phyloP scores from a whole-genome alignment of 2,113 vertebrate genomes.

The Thryonomys swinderianus region DNA sequence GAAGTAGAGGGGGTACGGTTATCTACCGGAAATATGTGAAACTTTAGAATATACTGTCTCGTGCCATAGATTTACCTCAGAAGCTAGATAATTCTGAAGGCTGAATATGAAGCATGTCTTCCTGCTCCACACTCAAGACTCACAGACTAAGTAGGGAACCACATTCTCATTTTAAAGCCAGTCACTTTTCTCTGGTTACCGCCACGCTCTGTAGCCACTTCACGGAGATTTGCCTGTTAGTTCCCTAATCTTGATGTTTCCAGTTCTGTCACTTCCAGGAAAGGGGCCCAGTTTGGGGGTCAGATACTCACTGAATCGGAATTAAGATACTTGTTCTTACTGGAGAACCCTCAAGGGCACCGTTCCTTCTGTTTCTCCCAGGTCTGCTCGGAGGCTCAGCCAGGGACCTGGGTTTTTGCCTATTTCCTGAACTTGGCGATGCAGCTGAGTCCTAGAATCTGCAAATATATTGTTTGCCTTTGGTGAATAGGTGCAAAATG shows the following conservation, averaged over 20 bases:
- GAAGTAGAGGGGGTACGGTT: neutral
- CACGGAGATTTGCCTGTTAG: neutral
- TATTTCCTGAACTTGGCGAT: neutral
- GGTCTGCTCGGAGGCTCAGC: neutral
- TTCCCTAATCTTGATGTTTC: neutral
- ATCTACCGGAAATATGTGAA: neutral
- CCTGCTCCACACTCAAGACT: neutral
- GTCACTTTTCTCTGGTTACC: neutral
- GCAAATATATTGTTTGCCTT: neutral
- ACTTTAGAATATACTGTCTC: neutral
- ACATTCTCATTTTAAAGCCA: neutral
- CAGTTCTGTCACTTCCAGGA: neutral
- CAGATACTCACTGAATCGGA: neutral
- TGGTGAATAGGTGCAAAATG: neutral
- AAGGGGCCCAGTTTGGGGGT: neutral
- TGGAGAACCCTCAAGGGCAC: neutral
- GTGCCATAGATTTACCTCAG: neutral
- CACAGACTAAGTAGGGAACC: neutral
- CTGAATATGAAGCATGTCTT: neutral
- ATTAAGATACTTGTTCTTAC: constrained; percentile 44
- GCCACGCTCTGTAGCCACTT: neutral
- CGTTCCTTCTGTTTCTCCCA: neutral
- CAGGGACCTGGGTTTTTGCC: neutral
- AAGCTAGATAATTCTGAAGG: neutral
- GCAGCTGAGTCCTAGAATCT: neutral